Conservation (phyloP, 2,888 invertebrate species). For the Petrolisthes manimaculis region DNA sequence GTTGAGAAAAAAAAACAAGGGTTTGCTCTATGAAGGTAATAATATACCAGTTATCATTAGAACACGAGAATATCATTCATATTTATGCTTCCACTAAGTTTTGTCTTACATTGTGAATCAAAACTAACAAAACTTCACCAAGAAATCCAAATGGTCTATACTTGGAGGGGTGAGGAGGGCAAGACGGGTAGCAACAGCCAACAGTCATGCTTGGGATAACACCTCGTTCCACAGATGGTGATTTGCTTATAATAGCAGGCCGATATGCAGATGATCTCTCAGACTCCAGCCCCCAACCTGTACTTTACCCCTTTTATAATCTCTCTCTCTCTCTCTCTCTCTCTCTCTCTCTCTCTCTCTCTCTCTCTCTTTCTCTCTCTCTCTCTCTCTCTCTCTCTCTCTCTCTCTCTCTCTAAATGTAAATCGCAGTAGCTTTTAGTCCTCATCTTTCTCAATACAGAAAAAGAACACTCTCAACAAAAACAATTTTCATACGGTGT, state of each 20-base stretch:
- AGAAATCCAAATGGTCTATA: too few species aligned
- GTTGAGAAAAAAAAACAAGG: not conserved
- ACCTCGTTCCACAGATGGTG: not conserved
- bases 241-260: not conserved
- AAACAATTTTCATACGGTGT: too few species aligned
- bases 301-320: not conserved
- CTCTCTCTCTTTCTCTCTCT: not conserved
- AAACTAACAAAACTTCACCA: too few species aligned
- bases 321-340: not conserved
- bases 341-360: not conserved
- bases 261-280: constrained; percentile 24
- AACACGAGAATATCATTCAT: too few species aligned
- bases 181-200: constrained; percentile 16
- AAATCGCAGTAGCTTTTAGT: not conserved
- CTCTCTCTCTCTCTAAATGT: not conserved
- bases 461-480: too few species aligned
- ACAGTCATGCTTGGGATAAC: not conserved
- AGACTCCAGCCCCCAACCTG: not conserved
- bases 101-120: too few species aligned
- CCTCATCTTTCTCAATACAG: not conserved
- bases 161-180: too few species aligned
- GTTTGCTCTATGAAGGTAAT: too few species aligned
- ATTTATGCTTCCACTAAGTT: too few species aligned
- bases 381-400: not conserved
- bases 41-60: too few species aligned